A percentile compares a stretch with the other conserved stretches of the same genome.
Conservation (phyloP, 2,113 vertebrate species). For the Craseonycteris thonglongyai region DNA sequence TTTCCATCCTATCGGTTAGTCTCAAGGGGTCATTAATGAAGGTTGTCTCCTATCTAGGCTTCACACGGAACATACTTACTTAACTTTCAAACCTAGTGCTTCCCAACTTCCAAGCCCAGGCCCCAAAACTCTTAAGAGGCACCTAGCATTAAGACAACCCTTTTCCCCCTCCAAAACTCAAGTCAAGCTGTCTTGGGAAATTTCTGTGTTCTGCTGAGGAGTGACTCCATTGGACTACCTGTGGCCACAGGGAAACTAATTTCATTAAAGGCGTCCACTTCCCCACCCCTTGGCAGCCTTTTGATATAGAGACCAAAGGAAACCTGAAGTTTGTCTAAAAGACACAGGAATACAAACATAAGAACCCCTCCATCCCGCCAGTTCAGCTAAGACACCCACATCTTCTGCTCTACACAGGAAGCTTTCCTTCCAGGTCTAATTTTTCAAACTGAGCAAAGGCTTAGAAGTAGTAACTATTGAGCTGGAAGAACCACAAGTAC, state of each 20-base stretch:
- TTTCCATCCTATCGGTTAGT: background rate
- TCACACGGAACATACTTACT: background rate
- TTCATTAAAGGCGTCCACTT: background rate
- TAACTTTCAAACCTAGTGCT: background rate
- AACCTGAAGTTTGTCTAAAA: background rate
- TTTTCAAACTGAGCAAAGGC: background rate
- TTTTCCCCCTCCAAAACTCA: background rate
- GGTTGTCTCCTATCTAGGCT: background rate
- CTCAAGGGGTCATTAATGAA: background rate
- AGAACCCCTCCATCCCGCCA: background rate
- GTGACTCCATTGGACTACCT: background rate
- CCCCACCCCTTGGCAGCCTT: background rate
- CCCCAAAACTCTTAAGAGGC: background rate
- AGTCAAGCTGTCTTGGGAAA: background rate
- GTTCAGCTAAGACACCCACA: background rate
- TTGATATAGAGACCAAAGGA: background rate
- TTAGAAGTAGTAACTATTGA: background rate
- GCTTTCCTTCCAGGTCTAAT: background rate
- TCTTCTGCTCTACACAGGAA: background rate
- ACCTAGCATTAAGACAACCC: background rate
- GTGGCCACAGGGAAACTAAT: background rate
- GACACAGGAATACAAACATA: background rate
- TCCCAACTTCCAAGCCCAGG: background rate
- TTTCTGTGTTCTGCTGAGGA: background rate
- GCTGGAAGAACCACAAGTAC: background rate